Conservation (phyloP, 2,888 invertebrate genomes). For the Chrysotoxum bicinctum region DNA sequence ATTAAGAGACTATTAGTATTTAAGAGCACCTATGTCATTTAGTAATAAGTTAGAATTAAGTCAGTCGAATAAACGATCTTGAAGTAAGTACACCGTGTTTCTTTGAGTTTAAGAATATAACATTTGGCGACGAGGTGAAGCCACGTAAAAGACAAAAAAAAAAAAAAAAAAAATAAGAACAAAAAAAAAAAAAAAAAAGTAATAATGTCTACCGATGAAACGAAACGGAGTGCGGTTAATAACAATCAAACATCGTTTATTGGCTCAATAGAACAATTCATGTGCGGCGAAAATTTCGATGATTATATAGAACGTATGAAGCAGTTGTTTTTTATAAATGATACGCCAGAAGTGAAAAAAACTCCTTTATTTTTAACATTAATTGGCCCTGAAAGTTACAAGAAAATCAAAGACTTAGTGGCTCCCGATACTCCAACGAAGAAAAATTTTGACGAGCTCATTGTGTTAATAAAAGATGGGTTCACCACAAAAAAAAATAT, state of each 20-base stretch:
- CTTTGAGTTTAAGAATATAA: too few species aligned
- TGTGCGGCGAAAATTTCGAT: slow-evolving; percentile 40
- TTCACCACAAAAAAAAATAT: slow-evolving; percentile 2
- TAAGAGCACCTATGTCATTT: too few species aligned
- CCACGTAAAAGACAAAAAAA: neutral
- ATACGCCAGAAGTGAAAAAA: slow-evolving; percentile 36
- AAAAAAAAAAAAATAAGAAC: neutral
- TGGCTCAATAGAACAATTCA: slow-evolving; percentile 45
- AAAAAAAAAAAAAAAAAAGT: neutral
- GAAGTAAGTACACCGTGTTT: too few species aligned
- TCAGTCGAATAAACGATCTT: too few species aligned
- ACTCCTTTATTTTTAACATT: slow-evolving; percentile 47
- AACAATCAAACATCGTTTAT: slow-evolving; percentile 17
- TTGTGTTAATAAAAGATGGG: too few species aligned
- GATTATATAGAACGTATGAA: too few species aligned
- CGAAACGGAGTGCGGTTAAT: neutral
- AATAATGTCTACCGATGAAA: too few species aligned
- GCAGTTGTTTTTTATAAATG: slow-evolving; percentile 43
- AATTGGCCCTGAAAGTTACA: slow-evolving; percentile 19
- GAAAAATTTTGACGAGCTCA: too few species aligned
- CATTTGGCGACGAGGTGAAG: too few species aligned
- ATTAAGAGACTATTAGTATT: too few species aligned
- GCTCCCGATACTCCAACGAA: slow-evolving; percentile 9
- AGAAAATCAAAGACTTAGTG: slow-evolving; percentile 17
- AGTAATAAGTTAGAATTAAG: too few species aligned